Base-by-base conservation (phyloP, 2,888 invertebrate species). In the Pocota personata region DNA sequence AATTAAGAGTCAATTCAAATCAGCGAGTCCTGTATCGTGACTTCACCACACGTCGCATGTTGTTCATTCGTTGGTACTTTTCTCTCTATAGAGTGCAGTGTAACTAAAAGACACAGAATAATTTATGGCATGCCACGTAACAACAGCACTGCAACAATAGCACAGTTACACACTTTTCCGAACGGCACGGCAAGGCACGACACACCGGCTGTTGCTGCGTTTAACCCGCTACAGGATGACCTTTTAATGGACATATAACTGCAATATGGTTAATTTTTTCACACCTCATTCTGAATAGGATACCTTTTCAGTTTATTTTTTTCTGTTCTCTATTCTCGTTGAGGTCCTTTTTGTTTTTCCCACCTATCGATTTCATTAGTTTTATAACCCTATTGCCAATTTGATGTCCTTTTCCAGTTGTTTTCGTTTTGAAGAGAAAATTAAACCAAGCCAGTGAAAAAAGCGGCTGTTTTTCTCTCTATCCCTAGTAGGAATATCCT, bases 111-210 rank as follows among this genome's bases (percentile, higher is more conserved):
- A 40, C 64, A 58, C 69, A 58, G 43, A 24, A 71, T 84, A 79
- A 84, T 84, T 84, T 84, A 84, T 80, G 69, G 52, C 80, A 71
- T 80, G 84, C 71, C 79, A 80, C 79, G 84, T 84, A 80, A 71
- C 58, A 80, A 58, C 75, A 60, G 57, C 69, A 66, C 64, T 80
- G 80, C 52, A 76, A 76, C 84, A 84, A 80, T 76, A 71, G 71
- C 84, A 75, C 73, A 84, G 79, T 79, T 73, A 76, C 71, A 80
- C 52, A 84, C 71, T 80, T 71, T 46, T 46, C 21, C 19, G 21
- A 52, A 55, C 27, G 60, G 30, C 55, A 48, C 50, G 60, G 30
- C 10, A 21, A 37, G 76, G 55, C 66, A 67, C 50, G 67, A 16
- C 48, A 58, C 32, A 64, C 64, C 66, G 58, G 75, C 75, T 84